Evolutionary conservation across 2,797 vertebrate species (phyloP).

Genomic region (Cheirogaleus major): DNA sequence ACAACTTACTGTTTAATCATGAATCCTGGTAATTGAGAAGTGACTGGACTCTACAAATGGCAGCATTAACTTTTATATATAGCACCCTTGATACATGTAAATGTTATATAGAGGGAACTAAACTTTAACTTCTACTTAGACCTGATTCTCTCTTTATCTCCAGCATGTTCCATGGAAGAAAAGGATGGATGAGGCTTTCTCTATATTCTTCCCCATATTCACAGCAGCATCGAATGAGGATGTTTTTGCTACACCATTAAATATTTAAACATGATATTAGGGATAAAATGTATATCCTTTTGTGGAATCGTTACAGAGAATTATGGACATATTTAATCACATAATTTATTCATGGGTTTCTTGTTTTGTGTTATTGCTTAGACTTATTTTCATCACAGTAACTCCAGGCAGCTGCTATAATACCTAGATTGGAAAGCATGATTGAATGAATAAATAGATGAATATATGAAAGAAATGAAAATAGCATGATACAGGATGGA

Average conservation of each 20-base stretch:
- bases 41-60: not conserved
- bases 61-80: not conserved
- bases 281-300: not conserved
- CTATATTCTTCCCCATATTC: not conserved
- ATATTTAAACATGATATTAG: not conserved
- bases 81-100: not conserved
- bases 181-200: not conserved
- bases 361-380: not conserved
- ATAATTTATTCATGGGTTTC: not conserved
- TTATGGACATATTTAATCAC: not conserved
- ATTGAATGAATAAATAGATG: not conserved
- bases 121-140: conserved; percentile 32
- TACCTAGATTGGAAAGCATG: not conserved
- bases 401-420: not conserved
- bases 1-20: not conserved
- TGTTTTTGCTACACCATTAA: not conserved
- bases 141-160: not conserved
- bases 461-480: not conserved
- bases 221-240: not conserved
- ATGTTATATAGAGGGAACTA: not conserved
- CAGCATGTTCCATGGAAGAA: not conserved
- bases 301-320: not conserved
- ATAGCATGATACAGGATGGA: not conserved
- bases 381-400: not conserved
- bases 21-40: not conserved